Percentiles rank a stretch among this genome's conserved stretches.
phyloP scores from a whole-genome alignment of 1,140 invertebrate species.

The Asobara japonica region DNA sequence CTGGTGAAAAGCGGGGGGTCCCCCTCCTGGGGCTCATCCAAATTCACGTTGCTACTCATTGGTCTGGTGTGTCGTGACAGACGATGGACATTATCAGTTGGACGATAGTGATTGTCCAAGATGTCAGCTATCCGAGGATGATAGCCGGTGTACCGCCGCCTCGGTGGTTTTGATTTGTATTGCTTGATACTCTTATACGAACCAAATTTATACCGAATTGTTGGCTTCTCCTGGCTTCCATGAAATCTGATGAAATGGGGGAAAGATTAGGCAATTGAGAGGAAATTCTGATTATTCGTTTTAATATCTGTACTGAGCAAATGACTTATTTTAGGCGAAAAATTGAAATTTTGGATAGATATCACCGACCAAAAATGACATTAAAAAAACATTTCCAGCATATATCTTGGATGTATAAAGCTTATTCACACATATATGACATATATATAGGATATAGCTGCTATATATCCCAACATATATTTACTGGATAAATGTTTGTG shows the following conservation, averaged over 20 bases:
- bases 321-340: no score
- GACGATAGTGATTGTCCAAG: constrained; percentile 43
- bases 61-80: constrained; percentile 49
- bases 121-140: constrained; percentile 71
- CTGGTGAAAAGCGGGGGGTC: constrained; percentile 81
- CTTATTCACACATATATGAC: no score
- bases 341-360: no score
- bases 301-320: no score
- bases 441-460: no score
- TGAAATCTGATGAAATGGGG: constrained; percentile 48
- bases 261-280: background rate
- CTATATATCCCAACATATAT: no score
- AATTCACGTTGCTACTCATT: constrained; percentile 54
- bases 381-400: no score
- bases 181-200: constrained; percentile 65
- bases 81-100: constrained; percentile 33
- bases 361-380: no score
- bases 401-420: no score
- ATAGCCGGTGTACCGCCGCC: constrained; percentile 66
- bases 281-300: no score
- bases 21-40: constrained; percentile 58
- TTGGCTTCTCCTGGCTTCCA: constrained; percentile 56
- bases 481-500: no score
- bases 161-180: constrained; percentile 67
- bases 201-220: constrained; percentile 60